Evolutionary conservation across 2,113 vertebrate genomes (phyloP), one percentile per base, ranked within the genome.

Genomic region (Poicephalus meyeri): DNA sequence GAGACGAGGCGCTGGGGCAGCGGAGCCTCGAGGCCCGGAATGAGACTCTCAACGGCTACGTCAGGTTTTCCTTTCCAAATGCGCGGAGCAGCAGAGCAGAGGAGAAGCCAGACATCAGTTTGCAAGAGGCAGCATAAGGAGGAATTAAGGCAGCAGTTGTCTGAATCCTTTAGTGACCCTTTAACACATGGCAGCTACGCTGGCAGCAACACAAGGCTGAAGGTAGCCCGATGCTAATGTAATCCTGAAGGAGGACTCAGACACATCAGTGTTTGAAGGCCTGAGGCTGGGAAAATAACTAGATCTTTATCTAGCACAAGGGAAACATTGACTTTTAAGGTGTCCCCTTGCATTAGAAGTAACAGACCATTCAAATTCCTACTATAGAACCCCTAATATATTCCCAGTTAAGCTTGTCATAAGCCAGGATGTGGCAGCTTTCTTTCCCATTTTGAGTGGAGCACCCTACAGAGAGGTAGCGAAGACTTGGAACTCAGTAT

Each of bases 11-110:
- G 97, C 89, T 98, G 99, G 65, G 98, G 94, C 97, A 98, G 96
- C 0, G 98, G 99, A 24, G 98, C 98, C 97, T 99, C 99, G 78
- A 99, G 98, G 97, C 99, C 99, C 5, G 99, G 98, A 68, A 99
- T 99, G 72, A 99, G 98, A 76, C 99, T 98, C 97, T 99, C 99
- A 95, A 99, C 98, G 78, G 98, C 98, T 83, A 98, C 86, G 7
- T 98, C 99, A 17, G 97, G 55, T 97, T 98, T 98, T 92, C 98
- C 98, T 98, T 98, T 95, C 86, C 91, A 61, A 49, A 31, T 2
- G 80, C 47, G 86, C 37, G 70, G 41, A 56, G 80, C 6, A 92
- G 26, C 83, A 96, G 74, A 97, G 89, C 71, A 96, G 72, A 96
- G 68, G 56, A 94, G 93, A 97, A 98, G 91, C 41, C 76, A 94